These are phyloP conservation scores for Phoxinus dragarum DNA, from an alignment of 2,797 vertebrate genomes.

Conservation along the genomic window DNA sequence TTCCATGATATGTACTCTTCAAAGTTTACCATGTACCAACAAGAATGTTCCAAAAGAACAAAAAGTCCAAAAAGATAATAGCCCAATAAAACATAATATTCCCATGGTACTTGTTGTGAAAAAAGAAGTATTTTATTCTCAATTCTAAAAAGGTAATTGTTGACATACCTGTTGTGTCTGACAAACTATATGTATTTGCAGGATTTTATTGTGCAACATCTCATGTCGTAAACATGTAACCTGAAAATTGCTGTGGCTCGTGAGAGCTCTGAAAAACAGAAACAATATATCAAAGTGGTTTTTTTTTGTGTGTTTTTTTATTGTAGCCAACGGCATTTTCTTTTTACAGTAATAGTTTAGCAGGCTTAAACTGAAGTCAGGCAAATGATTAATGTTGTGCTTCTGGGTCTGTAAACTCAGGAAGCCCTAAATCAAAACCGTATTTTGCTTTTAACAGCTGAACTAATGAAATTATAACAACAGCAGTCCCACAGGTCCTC, in stretches of 20 bases:
- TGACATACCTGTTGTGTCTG: not conserved
- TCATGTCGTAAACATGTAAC: conserved; percentile 54
- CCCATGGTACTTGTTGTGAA: not conserved
- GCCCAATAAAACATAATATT: too few species aligned
- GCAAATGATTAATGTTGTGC: conserved; percentile 57
- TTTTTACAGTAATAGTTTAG: conserved; percentile 60
- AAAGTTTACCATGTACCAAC: not conserved
- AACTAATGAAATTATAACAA: conserved; percentile 68
- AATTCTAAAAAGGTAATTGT: conserved; percentile 1
- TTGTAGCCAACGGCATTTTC: conserved; percentile 49
- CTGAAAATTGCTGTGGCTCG: conserved; percentile 55
- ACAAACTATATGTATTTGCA: conserved; percentile 31
- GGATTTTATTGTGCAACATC: conserved; percentile 47
- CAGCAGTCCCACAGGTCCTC: conserved; percentile 52
- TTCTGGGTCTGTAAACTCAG: conserved; percentile 65
- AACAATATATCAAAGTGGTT: conserved; percentile 46
- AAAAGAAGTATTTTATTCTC: not conserved
- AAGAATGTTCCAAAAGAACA: not conserved
- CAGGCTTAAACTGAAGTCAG: conserved; percentile 34
- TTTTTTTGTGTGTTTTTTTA: conserved; percentile 12
- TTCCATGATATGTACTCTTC: not conserved
- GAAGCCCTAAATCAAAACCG: conserved; percentile 70
- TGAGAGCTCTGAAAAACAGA: conserved; percentile 42
- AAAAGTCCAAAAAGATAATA: not conserved
- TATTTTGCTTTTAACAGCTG: conserved; percentile 60